Evolutionary conservation across 2,888 invertebrate genomes (phyloP).

Genomic region (Allygus modestus): DNA sequence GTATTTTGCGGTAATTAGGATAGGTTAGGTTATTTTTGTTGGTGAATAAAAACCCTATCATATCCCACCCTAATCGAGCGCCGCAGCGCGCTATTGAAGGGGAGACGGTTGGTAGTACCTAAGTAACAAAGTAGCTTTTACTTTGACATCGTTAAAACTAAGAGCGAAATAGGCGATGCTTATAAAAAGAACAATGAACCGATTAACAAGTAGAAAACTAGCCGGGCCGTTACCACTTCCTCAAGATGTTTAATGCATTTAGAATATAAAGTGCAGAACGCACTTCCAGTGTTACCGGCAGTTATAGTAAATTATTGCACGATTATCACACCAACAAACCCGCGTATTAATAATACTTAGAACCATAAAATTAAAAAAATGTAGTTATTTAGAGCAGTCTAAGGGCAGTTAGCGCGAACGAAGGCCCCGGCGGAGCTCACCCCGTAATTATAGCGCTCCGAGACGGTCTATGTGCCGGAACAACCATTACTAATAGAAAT

Average conservation of each 20-base stretch:
- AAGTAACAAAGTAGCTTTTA: too few relatives aligned
- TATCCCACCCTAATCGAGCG: too few relatives aligned
- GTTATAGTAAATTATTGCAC: constrained; percentile 22
- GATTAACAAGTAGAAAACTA: constrained; percentile 9
- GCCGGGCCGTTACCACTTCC: constrained; percentile 30
- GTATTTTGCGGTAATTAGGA: constrained; percentile 34
- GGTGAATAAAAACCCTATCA: too few relatives aligned
- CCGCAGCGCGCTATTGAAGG: too few relatives aligned
- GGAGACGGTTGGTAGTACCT: too few relatives aligned
- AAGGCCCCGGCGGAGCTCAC: constrained; percentile 2
- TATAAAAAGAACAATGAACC: constrained; percentile 20
- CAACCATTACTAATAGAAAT: constrained; percentile 38
- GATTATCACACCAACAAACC: not conserved
- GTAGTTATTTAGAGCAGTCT: constrained; percentile 37
- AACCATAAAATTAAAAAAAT: constrained; percentile 38
- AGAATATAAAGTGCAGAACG: constrained; percentile 35
- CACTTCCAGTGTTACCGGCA: not conserved
- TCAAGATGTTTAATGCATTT: not conserved
- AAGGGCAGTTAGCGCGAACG: constrained; percentile 9
- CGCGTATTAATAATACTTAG: constrained; percentile 32
- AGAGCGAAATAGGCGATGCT: too few relatives aligned
- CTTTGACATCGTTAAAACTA: too few relatives aligned
- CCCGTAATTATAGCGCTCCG: not conserved
- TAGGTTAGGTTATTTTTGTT: too few relatives aligned
- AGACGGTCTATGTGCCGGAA: constrained; percentile 13